Evolutionary conservation across 2,888 invertebrate genomes (phyloP).

Genomic region (Orchesella flavescens): DNA sequence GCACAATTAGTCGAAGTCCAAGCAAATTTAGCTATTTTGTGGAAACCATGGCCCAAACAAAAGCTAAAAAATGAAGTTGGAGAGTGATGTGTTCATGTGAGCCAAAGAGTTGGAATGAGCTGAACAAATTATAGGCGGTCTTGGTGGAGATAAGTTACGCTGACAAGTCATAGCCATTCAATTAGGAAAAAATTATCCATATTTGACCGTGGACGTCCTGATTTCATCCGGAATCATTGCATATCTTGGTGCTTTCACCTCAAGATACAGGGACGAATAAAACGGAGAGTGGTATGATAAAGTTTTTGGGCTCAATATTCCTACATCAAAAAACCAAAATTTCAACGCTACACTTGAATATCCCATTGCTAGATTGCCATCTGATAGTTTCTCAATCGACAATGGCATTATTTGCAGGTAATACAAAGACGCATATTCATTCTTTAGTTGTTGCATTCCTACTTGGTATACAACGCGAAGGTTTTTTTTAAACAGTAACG

Average conservation of each 20-base stretch:
- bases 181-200: constrained; percentile 75
- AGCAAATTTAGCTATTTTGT: constrained; percentile 85
- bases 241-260: constrained; percentile 91
- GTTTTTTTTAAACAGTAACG: constrained; percentile 80
- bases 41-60: constrained; percentile 84
- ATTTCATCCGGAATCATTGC: constrained; percentile 91
- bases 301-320: constrained; percentile 82
- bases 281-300: constrained; percentile 81
- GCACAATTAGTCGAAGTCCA: constrained; percentile 81
- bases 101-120: constrained; percentile 91
- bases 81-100: constrained; percentile 93
- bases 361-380: constrained; percentile 86
- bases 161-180: constrained; percentile 88
- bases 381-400: constrained; percentile 87
- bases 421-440: no score
- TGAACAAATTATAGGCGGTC: constrained; percentile 84
- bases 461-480: not conserved
- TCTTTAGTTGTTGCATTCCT: constrained; percentile 80
- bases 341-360: constrained; percentile 88
- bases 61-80: constrained; percentile 91
- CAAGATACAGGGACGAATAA: constrained; percentile 74
- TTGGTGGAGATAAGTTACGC: constrained; percentile 74
- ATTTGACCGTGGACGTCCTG: constrained; percentile 82
- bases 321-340: constrained; percentile 85
- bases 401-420: constrained; percentile 91